Evolutionary conservation across 2,888 invertebrate species (phyloP).

Genomic region (Hetaerina titia): DNA sequence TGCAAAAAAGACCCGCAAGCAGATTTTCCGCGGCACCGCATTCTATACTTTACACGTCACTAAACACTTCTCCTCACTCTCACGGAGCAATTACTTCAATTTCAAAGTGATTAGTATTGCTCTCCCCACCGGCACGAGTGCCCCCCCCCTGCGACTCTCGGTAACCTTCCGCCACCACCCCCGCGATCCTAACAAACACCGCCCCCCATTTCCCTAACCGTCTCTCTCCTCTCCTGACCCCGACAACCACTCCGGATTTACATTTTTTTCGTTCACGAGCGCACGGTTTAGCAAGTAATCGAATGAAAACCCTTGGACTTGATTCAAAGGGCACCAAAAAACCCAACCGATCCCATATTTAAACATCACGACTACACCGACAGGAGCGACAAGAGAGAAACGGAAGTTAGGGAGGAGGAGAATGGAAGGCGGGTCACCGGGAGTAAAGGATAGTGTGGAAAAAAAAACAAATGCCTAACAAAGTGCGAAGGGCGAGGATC

Average conservation of each 20-base stretch:
- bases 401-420: not conserved
- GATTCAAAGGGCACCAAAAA: constrained; percentile 51
- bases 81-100: constrained; percentile 64
- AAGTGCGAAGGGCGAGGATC: constrained; percentile 43
- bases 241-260: not conserved
- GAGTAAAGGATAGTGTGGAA: not conserved
- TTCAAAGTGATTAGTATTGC: constrained; percentile 64
- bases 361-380: constrained; percentile 54
- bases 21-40: constrained; percentile 64
- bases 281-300: constrained; percentile 62
- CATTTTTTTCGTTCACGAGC: not conserved
- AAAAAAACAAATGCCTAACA: not conserved
- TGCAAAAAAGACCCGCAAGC: constrained; percentile 42
- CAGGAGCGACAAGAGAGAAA: constrained; percentile 7
- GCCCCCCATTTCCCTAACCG: not conserved
- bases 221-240: not conserved
- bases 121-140: not conserved
- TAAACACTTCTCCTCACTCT: constrained; percentile 42
- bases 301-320: constrained; percentile 61
- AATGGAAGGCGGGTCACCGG: not conserved
- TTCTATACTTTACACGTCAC: constrained; percentile 63
- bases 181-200: not conserved
- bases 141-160: not conserved
- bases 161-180: not conserved
- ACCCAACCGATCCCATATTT: constrained; percentile 54